Conservation (phyloP, 2,113 vertebrate genomes). For the Thalassoma bifasciatum region DNA sequence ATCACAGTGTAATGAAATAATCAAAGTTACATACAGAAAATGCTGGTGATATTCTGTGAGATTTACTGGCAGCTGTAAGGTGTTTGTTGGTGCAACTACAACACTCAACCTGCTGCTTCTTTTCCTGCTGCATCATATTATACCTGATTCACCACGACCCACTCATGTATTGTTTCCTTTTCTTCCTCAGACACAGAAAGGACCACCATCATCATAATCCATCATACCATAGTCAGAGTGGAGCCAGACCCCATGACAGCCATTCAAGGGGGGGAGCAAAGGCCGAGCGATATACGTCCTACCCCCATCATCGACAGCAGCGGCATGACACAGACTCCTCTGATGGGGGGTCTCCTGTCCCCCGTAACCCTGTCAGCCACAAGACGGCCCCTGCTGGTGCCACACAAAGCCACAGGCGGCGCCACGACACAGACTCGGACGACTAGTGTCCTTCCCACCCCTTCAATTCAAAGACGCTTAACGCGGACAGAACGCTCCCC, state of each 20-base stretch:
- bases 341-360: conserved; percentile 68
- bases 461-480: conserved; percentile 50
- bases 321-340: conserved; percentile 73
- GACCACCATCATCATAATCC: conserved; percentile 83
- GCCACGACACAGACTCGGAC: conserved; percentile 85
- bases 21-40: not conserved
- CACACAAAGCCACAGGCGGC: conserved; percentile 73
- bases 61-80: not conserved
- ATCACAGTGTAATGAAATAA: not conserved
- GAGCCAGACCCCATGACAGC: conserved; percentile 82
- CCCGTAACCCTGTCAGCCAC: conserved; percentile 58
- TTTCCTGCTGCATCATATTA: conserved; percentile 14
- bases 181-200: conserved; percentile 80
- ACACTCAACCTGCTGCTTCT: conserved; percentile 6
- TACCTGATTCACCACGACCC: conserved; percentile 18
- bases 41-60: not conserved
- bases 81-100: conserved; percentile 18
- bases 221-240: conserved; percentile 83
- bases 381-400: conserved; percentile 69
- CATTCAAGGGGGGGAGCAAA: conserved; percentile 78
- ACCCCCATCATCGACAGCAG: conserved; percentile 70
- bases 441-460: conserved; percentile 68
- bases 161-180: conserved; percentile 73
- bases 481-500: conserved; percentile 35
- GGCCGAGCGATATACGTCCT: conserved; percentile 52